phyloP scores from a whole-genome alignment of 2,888 invertebrate species.

The Cantharis lateralis region DNA sequence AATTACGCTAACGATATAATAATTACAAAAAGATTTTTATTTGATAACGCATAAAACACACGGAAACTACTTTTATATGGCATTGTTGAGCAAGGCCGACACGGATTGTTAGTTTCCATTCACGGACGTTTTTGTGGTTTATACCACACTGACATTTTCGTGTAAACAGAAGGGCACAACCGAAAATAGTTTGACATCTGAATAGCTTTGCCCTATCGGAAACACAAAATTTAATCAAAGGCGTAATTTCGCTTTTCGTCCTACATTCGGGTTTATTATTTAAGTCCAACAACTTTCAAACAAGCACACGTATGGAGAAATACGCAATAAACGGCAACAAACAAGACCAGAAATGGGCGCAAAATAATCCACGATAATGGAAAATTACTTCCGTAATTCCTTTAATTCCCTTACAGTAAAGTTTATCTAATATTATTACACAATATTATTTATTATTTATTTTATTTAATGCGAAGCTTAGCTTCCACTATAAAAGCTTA shows the following conservation, averaged over 20 bases:
- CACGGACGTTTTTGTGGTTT: conserved; percentile 19
- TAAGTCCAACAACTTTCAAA: neutral
- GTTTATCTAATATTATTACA: neutral
- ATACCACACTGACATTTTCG: conserved; percentile 18
- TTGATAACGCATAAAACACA: conserved; percentile 20
- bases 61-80: conserved; percentile 17
- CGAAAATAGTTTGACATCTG: conserved; percentile 20
- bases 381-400: conserved; percentile 1
- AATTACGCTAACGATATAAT: conserved; percentile 18
- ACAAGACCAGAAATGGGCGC: neutral
- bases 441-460: conserved; percentile 2
- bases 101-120: conserved; percentile 23
- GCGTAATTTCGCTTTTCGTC: neutral
- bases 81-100: conserved; percentile 21
- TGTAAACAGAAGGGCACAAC: conserved; percentile 16
- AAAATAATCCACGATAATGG: conserved; percentile 2
- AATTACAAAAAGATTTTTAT: conserved; percentile 22
- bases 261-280: neutral
- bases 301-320: neutral
- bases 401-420: neutral
- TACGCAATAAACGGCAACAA: neutral
- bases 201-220: conserved; percentile 1
- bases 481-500: neutral
- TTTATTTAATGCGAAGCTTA: neutral
- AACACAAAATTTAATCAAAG: neutral